These are phyloP conservation scores for Ciona savignyi DNA, from an alignment of 23 tunicate genomes.

Conservation along the genomic window DNA sequence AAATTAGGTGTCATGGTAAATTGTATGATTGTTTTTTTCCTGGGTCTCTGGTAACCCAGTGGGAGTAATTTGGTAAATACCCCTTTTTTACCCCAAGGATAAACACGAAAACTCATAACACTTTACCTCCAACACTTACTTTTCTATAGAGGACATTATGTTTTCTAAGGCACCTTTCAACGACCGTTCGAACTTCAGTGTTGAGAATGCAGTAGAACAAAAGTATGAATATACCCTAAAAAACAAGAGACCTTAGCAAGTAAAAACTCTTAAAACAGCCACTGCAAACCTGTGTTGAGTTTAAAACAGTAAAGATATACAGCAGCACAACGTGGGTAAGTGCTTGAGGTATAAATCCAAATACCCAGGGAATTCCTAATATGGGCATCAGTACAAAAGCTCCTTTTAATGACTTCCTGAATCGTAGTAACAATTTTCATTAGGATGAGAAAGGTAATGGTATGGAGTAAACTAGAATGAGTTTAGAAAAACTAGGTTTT, in stretches of 20 bases:
- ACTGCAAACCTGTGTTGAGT: slow-evolving; percentile 55
- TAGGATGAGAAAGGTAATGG: too few species aligned
- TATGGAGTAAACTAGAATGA: too few species aligned
- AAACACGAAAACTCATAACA: too few species aligned
- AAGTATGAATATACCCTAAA: slow-evolving; percentile 63
- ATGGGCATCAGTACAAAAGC: slow-evolving; percentile 70
- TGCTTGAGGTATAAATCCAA: slow-evolving; percentile 64
- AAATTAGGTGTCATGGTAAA: too few species aligned
- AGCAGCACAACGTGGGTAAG: slow-evolving; percentile 43
- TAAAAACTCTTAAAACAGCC: neutral
- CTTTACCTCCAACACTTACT: too few species aligned
- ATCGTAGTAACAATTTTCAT: too few species aligned
- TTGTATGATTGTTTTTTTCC: too few species aligned
- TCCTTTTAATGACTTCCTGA: slow-evolving; percentile 76
- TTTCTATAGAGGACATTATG: slow-evolving; percentile 15
- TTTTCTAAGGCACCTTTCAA: slow-evolving; percentile 20
- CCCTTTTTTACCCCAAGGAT: too few species aligned
- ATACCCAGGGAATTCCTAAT: slow-evolving; percentile 64
- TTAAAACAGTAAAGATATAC: slow-evolving; percentile 39
- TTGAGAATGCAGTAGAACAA: slow-evolving; percentile 60
- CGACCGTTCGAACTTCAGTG: slow-evolving; percentile 46
- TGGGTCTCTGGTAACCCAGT: too few species aligned
- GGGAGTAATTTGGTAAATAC: too few species aligned
- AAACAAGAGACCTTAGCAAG: neutral
- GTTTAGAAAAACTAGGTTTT: too few species aligned